phyloP scores from a whole-genome alignment of 2,888 invertebrate genomes.

The Dasypolia templi region DNA sequence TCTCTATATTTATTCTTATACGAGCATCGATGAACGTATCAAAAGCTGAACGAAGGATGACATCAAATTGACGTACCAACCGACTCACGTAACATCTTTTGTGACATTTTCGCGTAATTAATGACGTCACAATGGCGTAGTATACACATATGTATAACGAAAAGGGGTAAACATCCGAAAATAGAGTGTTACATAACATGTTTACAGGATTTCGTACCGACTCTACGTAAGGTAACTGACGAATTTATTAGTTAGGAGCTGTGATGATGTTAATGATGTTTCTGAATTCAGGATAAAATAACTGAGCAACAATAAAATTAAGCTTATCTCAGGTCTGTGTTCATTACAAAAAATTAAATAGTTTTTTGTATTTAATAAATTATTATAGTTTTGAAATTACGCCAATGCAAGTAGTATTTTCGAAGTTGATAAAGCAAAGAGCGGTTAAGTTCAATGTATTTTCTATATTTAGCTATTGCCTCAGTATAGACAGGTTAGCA shows the following conservation, averaged over 20 bases:
- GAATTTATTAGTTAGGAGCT: neutral
- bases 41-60: neutral
- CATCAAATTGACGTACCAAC: constrained; percentile 14
- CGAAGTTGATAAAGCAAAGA: neutral
- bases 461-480: too few species aligned
- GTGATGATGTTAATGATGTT: neutral
- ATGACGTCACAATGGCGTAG: constrained; percentile 22
- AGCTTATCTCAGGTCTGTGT: neutral
- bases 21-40: neutral
- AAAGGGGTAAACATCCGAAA: constrained; percentile 20
- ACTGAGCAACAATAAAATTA: neutral
- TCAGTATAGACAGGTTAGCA: too few species aligned
- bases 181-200: constrained; percentile 29
- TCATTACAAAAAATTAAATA: neutral
- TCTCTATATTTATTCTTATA: neutral
- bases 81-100: constrained; percentile 17
- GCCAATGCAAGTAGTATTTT: neutral
- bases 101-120: constrained; percentile 25
- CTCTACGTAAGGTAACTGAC: neutral
- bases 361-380: too few species aligned
- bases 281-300: neutral
- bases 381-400: neutral
- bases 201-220: neutral
- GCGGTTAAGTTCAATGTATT: neutral
- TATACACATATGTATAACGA: neutral